Evolutionary conservation across 1,140 invertebrate species (phyloP).

Genomic region (Microplitis mediator): DNA sequence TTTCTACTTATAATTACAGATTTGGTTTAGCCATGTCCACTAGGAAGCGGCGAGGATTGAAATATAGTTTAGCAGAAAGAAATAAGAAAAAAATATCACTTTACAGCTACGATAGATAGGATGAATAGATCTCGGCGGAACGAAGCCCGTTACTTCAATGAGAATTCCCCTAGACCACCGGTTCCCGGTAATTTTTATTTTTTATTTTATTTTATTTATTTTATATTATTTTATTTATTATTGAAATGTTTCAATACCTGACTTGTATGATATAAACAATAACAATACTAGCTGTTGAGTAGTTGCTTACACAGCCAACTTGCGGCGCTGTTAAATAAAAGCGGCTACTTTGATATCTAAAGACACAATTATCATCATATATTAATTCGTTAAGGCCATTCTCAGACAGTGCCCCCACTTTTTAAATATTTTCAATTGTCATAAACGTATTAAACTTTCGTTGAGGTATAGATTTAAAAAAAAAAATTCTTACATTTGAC

Average conservation of each 20-base stretch:
- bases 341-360: not conserved
- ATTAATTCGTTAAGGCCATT: too few relatives aligned
- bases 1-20: conserved; percentile 45
- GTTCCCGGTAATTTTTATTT: conserved; percentile 55
- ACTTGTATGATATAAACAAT: not conserved
- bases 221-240: conserved; percentile 27
- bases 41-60: conserved; percentile 58
- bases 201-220: conserved; percentile 6
- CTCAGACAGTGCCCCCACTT: too few relatives aligned
- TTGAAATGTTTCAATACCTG: not conserved
- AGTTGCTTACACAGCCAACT: not conserved
- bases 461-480: too few relatives aligned
- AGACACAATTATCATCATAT: not conserved
- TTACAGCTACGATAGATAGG: conserved; percentile 60
- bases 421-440: too few relatives aligned
- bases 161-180: conserved; percentile 64
- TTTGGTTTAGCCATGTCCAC: conserved; percentile 61
- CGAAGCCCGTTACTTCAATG: conserved; percentile 62
- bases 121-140: conserved; percentile 59
- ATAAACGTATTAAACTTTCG: too few relatives aligned
- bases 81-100: conserved; percentile 52
- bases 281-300: not conserved
- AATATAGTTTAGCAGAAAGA: conserved; percentile 49
- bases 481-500: too few relatives aligned
- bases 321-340: not conserved